A percentile compares a stretch with the other conserved stretches of the same genome.
phyloP scores from a whole-genome alignment of 2,113 vertebrate species.

The Malurus alboscapulatus region DNA sequence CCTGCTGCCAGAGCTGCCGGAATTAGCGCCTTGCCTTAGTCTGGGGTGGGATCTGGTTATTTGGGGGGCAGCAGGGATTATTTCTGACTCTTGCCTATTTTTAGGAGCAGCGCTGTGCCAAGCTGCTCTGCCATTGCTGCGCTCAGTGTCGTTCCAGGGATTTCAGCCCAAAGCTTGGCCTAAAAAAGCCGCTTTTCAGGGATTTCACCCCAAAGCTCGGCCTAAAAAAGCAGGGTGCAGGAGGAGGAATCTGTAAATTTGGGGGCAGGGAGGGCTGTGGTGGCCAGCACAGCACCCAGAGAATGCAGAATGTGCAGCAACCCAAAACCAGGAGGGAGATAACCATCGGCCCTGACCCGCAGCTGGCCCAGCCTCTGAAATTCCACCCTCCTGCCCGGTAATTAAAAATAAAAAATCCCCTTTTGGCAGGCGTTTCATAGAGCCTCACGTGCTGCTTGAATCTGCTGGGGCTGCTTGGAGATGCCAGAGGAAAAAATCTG shows the following conservation, averaged over 20 bases:
- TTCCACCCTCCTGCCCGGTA: background rate
- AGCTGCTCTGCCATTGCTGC: background rate
- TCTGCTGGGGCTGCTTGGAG: background rate
- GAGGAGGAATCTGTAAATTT: rapidly evolving
- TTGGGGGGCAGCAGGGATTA: background rate
- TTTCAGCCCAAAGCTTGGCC: background rate
- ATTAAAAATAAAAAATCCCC: background rate
- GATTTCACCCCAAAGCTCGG: background rate
- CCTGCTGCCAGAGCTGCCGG: background rate
- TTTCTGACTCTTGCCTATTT: background rate
- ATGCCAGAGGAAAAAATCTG: background rate
- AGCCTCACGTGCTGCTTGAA: background rate
- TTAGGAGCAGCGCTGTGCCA: background rate
- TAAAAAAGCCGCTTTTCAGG: background rate
- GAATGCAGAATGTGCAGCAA: background rate
- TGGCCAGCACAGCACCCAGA: rapidly evolving
- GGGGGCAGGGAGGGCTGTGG: background rate
- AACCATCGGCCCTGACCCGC: background rate
- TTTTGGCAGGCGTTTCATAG: rapidly evolving
- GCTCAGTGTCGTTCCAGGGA: rapidly evolving
- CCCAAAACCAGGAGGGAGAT: background rate
- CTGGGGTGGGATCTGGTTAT: background rate
- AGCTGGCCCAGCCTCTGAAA: background rate
- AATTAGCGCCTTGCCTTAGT: background rate
- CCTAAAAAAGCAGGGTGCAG: background rate